Evolutionary conservation across 1,140 invertebrate genomes (phyloP).

Genomic region (Tetramorium parvispinum): DNA sequence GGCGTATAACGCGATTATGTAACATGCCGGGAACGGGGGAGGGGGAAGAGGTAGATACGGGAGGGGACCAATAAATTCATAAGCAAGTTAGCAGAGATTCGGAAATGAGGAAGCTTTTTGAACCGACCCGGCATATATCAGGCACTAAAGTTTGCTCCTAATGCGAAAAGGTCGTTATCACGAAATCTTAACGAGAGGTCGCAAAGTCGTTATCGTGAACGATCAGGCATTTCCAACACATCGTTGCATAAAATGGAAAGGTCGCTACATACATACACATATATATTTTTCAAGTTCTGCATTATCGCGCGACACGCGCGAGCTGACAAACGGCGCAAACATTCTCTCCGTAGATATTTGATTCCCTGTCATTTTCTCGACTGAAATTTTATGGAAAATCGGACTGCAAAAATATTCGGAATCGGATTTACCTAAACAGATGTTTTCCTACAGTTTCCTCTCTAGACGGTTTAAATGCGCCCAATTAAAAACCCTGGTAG

Average conservation of each 20-base stretch:
- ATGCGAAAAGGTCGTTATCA: constrained; percentile 45
- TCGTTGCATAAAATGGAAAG: background rate
- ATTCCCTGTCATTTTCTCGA: background rate
- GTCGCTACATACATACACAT: background rate
- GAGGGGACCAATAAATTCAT: constrained; percentile 30
- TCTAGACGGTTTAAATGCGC: background rate
- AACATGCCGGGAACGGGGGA: background rate
- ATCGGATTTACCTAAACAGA: background rate
- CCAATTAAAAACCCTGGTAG: background rate
- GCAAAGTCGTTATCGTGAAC: constrained; percentile 49
- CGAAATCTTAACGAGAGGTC: constrained; percentile 63
- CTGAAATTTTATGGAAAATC: background rate
- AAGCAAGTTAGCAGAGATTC: constrained; percentile 1
- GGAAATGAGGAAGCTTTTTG: constrained; percentile 10
- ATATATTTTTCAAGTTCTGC: constrained; percentile 30
- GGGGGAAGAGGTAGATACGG: background rate
- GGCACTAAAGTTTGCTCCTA: constrained; percentile 40
- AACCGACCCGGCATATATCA: constrained; percentile 40
- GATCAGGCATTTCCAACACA: constrained; percentile 43
- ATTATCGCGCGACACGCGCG: constrained; percentile 39
- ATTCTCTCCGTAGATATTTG: background rate
- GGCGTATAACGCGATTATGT: constrained; percentile 36
- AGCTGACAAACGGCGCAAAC: background rate
- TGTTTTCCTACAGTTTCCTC: background rate
- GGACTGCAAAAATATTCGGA: background rate